Evolutionary conservation across 1,140 invertebrate species (phyloP).

Genomic region (Ganaspis sp.): DNA sequence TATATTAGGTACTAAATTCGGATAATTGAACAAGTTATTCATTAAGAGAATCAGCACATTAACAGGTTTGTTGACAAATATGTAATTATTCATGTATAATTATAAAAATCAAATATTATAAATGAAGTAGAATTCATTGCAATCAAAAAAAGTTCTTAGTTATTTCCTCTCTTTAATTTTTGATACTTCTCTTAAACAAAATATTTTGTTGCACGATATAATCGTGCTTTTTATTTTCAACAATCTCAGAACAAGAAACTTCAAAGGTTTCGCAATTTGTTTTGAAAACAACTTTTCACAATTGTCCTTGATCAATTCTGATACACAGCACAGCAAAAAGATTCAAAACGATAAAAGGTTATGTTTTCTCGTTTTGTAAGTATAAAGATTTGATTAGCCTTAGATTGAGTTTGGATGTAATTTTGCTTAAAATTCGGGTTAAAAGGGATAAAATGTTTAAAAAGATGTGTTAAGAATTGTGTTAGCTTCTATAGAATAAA

Average conservation of each 20-base stretch:
- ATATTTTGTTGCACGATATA: no score
- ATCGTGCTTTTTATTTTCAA: no score
- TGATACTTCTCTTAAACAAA: neutral
- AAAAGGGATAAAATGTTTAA: neutral
- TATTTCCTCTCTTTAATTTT: neutral
- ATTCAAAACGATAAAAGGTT: no score
- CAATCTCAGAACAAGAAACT: neutral
- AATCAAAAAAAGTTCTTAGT: neutral
- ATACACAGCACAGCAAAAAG: no score
- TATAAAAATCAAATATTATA: neutral
- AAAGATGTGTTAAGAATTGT: neutral
- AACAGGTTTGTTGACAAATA: neutral
- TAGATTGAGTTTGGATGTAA: no score
- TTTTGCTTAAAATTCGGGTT: neutral
- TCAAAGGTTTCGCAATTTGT: no score
- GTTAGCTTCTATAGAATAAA: conserved; percentile 36
- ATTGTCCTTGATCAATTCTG: no score
- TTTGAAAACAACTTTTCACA: no score
- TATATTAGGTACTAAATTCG: neutral
- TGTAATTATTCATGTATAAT: neutral
- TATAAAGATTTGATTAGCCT: no score
- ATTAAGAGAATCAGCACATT: neutral
- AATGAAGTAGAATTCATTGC: conserved; percentile 10
- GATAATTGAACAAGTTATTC: neutral
- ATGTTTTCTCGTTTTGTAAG: no score